A percentile compares a stretch with the other conserved stretches of the same genome.
These are phyloP conservation scores for Meleagris gallopavo DNA, from an alignment of 2,113 vertebrate genomes.

Conservation along the genomic window DNA sequence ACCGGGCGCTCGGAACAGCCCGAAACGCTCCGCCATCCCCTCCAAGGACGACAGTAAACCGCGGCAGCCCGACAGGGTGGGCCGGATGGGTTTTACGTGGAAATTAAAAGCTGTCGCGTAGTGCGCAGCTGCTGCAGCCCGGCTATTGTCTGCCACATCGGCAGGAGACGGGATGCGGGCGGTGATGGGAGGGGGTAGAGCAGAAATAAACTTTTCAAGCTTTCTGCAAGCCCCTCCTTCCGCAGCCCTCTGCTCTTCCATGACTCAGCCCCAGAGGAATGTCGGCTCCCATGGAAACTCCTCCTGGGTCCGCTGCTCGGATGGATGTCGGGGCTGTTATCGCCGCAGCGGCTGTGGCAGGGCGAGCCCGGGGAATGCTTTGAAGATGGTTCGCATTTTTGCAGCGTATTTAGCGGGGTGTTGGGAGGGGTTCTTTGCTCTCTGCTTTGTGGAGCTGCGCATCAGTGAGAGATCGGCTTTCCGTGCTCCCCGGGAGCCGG, in stretches of 20 bases:
- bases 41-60: background rate
- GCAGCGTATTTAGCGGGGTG: background rate
- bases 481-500: background rate
- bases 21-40: background rate
- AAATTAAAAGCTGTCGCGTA: background rate
- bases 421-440: background rate
- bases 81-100: background rate
- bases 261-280: conserved; percentile 90
- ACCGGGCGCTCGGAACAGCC: background rate
- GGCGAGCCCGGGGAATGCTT: conserved; percentile 35
- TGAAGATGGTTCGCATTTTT: conserved; percentile 14
- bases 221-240: conserved; percentile 77
- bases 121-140: conserved; percentile 27
- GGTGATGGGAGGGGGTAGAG: conserved; percentile 45
- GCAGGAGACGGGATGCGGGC: conserved; percentile 76
- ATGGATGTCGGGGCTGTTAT: conserved; percentile 59
- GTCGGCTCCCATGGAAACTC: conserved; percentile 86
- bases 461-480: background rate
- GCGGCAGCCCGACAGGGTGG: background rate
- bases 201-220: conserved; percentile 75
- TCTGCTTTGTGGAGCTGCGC: background rate
- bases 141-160: conserved; percentile 91
- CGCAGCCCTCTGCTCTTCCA: conserved; percentile 62
- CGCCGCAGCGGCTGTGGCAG: conserved; percentile 28
- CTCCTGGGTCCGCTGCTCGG: conserved; percentile 70